Base-by-base conservation (phyloP, 2,113 vertebrate species). In the Ellobius talpinus region DNA sequence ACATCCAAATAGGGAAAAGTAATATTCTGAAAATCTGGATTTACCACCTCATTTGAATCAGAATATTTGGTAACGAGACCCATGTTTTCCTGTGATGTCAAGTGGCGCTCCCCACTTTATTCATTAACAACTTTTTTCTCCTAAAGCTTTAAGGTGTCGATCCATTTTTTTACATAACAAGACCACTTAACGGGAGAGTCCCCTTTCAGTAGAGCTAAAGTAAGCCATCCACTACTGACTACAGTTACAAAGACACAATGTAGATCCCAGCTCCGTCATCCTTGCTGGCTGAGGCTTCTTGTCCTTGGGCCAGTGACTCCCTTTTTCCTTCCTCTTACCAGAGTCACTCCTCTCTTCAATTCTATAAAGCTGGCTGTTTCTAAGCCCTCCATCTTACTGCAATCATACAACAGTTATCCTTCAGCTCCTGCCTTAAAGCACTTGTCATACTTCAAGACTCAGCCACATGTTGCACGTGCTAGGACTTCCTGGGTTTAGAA, bases 11-110 rank as follows among this genome's bases (percentile, higher is more conserved):
- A 33, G 2, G 16, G 42, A 50, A 58, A 47, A 12, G 31, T 17
- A 70, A 24, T 52, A 47, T 66, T 95, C 73, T 21, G 21, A 66
- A 91, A 92, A 70, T 39, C 50, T 55, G 13, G 16, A 52, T 86
- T 78, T 87, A 63, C 94, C 73, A 29, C 73, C 63, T 95, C 63
- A 7, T 55, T 94, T 88, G 85, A 97, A 58, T 97, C 55, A 19
- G 70, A 92, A 81, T 36, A 85, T 81, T 47, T 63, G n/a, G 21
- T 31, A 66, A 42, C 19, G 61, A 77, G 42, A 61, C 52, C 70
- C 36, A 36, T 1, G 0, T 58, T 65, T 74, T 33, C 14, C 66
- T 23, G 23, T 11, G 17, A 31, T 61, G 81, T 63, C 4, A 6
- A 70, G 17, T 29, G 36, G 29, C 26, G 19, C 2, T 89, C 36